Conservation (phyloP, 2,888 invertebrate genomes). For the Mesorhabditis belari region DNA sequence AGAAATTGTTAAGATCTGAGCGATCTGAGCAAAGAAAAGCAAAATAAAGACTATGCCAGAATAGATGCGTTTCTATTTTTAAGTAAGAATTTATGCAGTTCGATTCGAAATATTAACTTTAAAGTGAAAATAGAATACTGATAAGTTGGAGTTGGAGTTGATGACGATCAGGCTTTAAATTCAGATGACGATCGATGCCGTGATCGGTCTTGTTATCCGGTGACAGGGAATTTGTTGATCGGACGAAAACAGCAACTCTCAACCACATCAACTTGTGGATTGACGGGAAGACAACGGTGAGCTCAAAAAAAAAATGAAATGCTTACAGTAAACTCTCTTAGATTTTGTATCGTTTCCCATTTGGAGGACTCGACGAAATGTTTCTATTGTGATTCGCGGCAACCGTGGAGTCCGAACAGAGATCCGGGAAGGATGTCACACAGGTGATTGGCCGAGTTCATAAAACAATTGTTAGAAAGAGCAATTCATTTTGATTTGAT, state of each 20-base stretch:
- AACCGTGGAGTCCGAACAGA: constrained; percentile 58
- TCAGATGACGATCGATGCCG: constrained; percentile 72
- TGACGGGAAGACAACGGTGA: constrained; percentile 59
- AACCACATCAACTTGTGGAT: constrained; percentile 93
- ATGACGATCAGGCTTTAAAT: too few species aligned
- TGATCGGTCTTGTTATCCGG: constrained; percentile 92
- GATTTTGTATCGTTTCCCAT: constrained; percentile 91
- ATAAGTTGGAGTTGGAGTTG: too few species aligned
- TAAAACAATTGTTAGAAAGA: background rate
- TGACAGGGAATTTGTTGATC: constrained; percentile 94
- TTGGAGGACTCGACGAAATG: constrained; percentile 87
- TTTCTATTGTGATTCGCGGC: constrained; percentile 85
- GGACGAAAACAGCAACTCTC: constrained; percentile 81
- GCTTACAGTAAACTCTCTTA: too few species aligned
- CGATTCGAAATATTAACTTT: too few species aligned
- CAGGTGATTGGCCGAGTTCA: constrained; percentile 7
- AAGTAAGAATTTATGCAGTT: too few species aligned
- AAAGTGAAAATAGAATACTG: too few species aligned
- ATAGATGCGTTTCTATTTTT: too few species aligned
- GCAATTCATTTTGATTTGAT: background rate
- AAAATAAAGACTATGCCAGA: too few species aligned
- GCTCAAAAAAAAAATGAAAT: too few species aligned
- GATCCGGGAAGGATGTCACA: constrained; percentile 33
- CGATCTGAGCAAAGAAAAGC: too few species aligned
- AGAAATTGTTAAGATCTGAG: too few species aligned